Evolutionary conservation across 2,888 invertebrate genomes (phyloP).

Genomic region (Tromatobia lineatoria): DNA sequence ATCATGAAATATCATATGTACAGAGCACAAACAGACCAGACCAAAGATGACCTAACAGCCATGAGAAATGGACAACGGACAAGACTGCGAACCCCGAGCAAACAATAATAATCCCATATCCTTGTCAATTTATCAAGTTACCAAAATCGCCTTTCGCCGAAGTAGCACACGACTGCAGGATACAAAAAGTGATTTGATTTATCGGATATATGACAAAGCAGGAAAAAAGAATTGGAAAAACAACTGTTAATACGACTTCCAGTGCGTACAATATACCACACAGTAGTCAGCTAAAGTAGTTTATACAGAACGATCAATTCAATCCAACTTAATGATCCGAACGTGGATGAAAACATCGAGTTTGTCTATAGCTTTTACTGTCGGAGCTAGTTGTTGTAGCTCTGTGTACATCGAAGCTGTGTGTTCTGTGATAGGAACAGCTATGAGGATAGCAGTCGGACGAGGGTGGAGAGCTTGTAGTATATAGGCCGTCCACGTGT

Average conservation of each 20-base stretch:
- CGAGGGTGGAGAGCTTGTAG: slow-evolving; percentile 17
- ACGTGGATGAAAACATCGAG: slow-evolving; percentile 17
- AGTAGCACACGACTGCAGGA: slow-evolving; percentile 3
- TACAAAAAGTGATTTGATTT: slow-evolving; percentile 48
- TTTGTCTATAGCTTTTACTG: slow-evolving; percentile 9
- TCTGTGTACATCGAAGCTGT: slow-evolving; percentile 14
- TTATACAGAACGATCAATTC: slow-evolving; percentile 32
- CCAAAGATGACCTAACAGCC: background rate
- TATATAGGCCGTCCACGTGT: slow-evolving; percentile 51
- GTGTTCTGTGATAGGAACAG: slow-evolving; percentile 6
- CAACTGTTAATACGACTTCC: slow-evolving; percentile 44
- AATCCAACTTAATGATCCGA: slow-evolving; percentile 50
- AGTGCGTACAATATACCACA: background rate
- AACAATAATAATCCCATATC: slow-evolving; percentile 29
- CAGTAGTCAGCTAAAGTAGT: slow-evolving; percentile 11
- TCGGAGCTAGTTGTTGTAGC: background rate
- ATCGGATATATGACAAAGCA: slow-evolving; percentile 33
- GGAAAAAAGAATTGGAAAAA: slow-evolving; percentile 23
- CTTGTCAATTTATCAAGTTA: slow-evolving; percentile 44
- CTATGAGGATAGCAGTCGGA: slow-evolving; percentile 2
- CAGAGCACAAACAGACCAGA: background rate
- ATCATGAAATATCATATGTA: background rate
- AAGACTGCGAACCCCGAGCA: slow-evolving; percentile 31
- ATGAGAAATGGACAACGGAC: background rate
- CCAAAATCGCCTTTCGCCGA: slow-evolving; percentile 12